Evolutionary conservation across 1,140 invertebrate species (phyloP).

Genomic region (Luehdorfia chinensis): DNA sequence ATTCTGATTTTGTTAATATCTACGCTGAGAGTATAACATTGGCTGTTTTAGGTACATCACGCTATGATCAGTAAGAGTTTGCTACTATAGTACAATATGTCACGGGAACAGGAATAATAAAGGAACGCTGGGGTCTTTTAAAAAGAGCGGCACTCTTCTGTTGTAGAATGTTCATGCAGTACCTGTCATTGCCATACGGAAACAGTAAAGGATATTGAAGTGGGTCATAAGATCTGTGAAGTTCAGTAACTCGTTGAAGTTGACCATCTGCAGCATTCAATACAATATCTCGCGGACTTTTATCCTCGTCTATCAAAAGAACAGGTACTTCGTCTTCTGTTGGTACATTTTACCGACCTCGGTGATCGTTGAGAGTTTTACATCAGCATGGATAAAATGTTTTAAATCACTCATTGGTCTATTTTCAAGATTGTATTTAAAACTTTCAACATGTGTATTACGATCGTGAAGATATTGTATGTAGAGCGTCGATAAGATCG

Average conservation of each 20-base stretch:
- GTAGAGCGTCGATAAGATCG: constrained; percentile 27
- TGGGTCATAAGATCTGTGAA: constrained; percentile 20
- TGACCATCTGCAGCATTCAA: constrained; percentile 16
- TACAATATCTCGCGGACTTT: constrained; percentile 8
- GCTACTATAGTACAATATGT: too few species aligned
- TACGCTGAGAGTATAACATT: too few species aligned
- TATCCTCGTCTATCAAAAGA: constrained; percentile 21
- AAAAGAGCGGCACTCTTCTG: not conserved
- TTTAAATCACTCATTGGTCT: constrained; percentile 28
- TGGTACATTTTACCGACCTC: constrained; percentile 12
- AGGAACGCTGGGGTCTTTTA: too few species aligned
- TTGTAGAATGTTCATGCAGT: not conserved
- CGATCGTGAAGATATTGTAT: constrained; percentile 13
- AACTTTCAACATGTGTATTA: constrained; percentile 26
- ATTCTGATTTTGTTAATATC: too few species aligned
- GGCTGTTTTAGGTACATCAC: too few species aligned
- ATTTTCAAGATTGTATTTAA: constrained; percentile 32
- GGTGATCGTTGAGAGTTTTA: constrained; percentile 22
- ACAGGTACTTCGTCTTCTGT: not conserved
- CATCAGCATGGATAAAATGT: constrained; percentile 34
- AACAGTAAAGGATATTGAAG: constrained; percentile 9
- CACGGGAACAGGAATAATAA: too few species aligned
- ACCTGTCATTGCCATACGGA: constrained; percentile 10
- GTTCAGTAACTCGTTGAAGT: constrained; percentile 20
- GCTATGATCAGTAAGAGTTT: too few species aligned